A percentile compares a stretch with the other conserved stretches of the same genome.
phyloP scores from a whole-genome alignment of 1,140 invertebrate species.

The Cotesia chilonis region DNA sequence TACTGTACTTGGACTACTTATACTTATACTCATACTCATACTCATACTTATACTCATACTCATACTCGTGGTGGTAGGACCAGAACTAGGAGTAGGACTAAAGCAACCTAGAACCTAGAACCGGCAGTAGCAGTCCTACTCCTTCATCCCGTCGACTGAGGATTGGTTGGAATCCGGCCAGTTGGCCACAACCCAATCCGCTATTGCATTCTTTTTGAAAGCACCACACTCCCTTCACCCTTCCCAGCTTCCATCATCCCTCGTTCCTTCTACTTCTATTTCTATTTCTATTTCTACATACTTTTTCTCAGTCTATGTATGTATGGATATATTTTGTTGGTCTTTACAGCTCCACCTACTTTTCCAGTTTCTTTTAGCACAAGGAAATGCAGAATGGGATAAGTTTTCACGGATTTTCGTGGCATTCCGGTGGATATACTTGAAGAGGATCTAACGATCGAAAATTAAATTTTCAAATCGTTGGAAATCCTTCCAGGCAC shows the following conservation, averaged over 20 bases:
- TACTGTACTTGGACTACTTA: too few species aligned
- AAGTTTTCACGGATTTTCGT: conserved; percentile 1
- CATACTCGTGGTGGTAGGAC: too few species aligned
- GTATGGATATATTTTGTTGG: conserved; percentile 10
- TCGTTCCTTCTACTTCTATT: conserved; percentile 16
- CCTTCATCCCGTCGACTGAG: conserved; percentile 54
- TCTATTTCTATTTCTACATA: too few species aligned
- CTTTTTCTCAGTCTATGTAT: not conserved
- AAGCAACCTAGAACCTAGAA: not conserved
- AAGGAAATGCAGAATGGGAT: not conserved
- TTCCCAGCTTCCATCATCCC: conserved; percentile 35
- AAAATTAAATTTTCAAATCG: not conserved
- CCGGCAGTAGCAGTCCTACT: conserved; percentile 38
- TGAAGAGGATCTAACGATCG: not conserved
- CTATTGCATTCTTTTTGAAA: conserved; percentile 66
- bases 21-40: too few species aligned
- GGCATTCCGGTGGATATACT: not conserved
- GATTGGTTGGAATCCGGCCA: conserved; percentile 64
- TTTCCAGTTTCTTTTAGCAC: conserved; percentile 33
- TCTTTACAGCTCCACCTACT: conserved; percentile 29
- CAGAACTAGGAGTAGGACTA: conserved; percentile 46
- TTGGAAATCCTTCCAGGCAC: not conserved
- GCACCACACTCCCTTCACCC: conserved; percentile 42
- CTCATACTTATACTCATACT: too few species aligned
- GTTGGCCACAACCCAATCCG: conserved; percentile 63